Percentiles rank a stretch among this genome's conserved stretches.
These are phyloP conservation scores for Eretmochelys imbricata DNA, from an alignment of 2,113 vertebrate genomes.

Conservation along the genomic window DNA sequence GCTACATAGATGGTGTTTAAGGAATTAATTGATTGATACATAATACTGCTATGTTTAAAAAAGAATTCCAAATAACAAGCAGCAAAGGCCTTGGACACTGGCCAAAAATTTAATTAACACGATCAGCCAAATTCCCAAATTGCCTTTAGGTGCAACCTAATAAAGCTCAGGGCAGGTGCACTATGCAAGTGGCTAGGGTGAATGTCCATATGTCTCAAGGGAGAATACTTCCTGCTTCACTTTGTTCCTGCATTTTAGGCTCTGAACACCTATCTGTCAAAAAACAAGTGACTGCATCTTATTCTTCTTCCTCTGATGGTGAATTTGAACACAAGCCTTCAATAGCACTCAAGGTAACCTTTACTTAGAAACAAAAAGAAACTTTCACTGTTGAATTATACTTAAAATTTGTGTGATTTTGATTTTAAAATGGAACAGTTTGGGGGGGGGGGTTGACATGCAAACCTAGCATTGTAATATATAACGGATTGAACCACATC, in stretches of 20 bases:
- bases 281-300: constrained; percentile 34
- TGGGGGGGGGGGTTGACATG: not conserved
- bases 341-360: constrained; percentile 79
- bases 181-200: not conserved
- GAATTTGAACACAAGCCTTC: constrained; percentile 74
- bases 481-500: constrained; percentile 1
- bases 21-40: constrained; percentile 72
- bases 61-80: constrained; percentile 1
- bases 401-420: constrained; percentile 23
- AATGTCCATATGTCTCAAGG: not conserved
- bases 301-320: constrained; percentile 80
- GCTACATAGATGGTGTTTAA: constrained; percentile 61
- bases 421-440: not conserved
- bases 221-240: constrained; percentile 5
- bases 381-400: not conserved
- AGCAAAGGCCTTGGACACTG: constrained; percentile 65
- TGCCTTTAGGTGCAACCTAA: constrained; percentile 65
- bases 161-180: constrained; percentile 73
- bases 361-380: not conserved
- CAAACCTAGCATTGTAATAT: accelerated
- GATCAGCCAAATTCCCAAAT: constrained; percentile 62
- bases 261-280: not conserved
- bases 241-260: constrained; percentile 70
- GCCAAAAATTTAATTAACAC: constrained; percentile 74
- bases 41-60: constrained; percentile 35